Conservation (phyloP, 2,797 vertebrate species). For the Geotrypetes seraphini region DNA sequence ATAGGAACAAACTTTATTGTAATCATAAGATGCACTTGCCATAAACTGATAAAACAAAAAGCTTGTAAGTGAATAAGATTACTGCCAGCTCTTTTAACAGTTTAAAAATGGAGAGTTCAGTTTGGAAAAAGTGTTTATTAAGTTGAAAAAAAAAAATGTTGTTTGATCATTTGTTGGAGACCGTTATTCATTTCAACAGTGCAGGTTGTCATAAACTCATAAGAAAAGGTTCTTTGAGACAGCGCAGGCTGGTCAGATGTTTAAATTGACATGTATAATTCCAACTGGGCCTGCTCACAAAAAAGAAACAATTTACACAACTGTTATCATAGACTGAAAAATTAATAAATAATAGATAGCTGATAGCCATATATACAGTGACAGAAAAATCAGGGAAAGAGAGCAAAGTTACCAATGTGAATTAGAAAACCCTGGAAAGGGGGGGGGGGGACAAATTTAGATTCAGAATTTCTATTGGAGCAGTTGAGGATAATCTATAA, state of each 20-base stretch:
- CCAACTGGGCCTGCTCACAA: conserved; percentile 24
- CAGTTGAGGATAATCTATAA: conserved; percentile 30
- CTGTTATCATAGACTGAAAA: conserved; percentile 24
- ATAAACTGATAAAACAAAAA: conserved; percentile 27
- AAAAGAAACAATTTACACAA: conserved; percentile 29
- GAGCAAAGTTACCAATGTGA: conserved; percentile 5
- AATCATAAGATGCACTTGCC: conserved; percentile 27
- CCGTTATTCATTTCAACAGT: conserved; percentile 55
- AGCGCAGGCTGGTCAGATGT: conserved; percentile 30
- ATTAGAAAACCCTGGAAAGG: too few species aligned
- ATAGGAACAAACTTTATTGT: conserved; percentile 51
- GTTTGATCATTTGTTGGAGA: conserved; percentile 62
- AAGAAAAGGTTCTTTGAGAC: conserved; percentile 34
- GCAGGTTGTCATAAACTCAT: conserved; percentile 45
- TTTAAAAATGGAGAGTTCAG: conserved; percentile 50
- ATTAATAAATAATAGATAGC: conserved; percentile 16
- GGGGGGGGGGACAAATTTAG: too few species aligned
- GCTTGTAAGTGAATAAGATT: conserved; percentile 42
- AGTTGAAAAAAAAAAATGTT: conserved; percentile 55
- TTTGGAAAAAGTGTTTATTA: conserved; percentile 48
- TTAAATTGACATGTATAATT: conserved; percentile 23
- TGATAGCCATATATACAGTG: too few species aligned
- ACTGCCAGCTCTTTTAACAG: conserved; percentile 43
- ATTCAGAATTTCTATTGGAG: not conserved
- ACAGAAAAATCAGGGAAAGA: conserved; percentile 16